These are phyloP conservation scores for Ophion costatus DNA, from an alignment of 2,888 invertebrate species.

Conservation along the genomic window DNA sequence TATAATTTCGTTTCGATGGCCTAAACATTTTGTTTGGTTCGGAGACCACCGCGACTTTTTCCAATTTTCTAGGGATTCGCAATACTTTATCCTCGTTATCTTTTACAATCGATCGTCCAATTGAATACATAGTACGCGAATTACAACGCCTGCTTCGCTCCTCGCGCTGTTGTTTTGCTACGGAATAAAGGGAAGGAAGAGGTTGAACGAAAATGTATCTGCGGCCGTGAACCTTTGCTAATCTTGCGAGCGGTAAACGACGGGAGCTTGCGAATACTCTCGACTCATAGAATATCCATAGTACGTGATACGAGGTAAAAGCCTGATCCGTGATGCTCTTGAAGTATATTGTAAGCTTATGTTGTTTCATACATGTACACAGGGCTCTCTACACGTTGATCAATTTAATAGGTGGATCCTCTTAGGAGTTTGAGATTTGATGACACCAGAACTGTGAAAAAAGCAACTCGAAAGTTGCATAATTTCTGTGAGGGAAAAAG, in stretches of 20 bases:
- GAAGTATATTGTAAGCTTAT: conserved; percentile 4
- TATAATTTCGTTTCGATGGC: too few relatives aligned
- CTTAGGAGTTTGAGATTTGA: conserved; percentile 1
- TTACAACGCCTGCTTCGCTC: background rate
- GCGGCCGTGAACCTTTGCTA: conserved; percentile 39
- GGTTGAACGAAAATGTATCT: conserved; percentile 42
- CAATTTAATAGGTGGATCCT: conserved; percentile 47
- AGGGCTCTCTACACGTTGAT: conserved; percentile 6
- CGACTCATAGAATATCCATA: conserved; percentile 32
- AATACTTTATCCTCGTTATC: too few relatives aligned
- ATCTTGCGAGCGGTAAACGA: conserved; percentile 40
- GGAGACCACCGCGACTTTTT: too few relatives aligned
- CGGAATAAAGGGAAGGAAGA: background rate
- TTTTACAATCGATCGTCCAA: too few relatives aligned
- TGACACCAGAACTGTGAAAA: conserved; percentile 8
- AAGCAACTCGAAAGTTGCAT: background rate
- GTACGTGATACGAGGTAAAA: conserved; percentile 33
- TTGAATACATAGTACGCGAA: background rate
- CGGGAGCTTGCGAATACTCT: conserved; percentile 39
- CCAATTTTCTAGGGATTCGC: too few relatives aligned
- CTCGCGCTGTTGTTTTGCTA: background rate
- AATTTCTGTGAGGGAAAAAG: conserved; percentile 1
- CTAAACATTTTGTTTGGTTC: too few relatives aligned
- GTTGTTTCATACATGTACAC: conserved; percentile 25
- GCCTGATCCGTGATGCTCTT: conserved; percentile 20